A percentile compares a stretch with the other conserved stretches of the same genome.
Evolutionary conservation across 1,140 invertebrate species (phyloP).

Genomic region (Bombus superbus): DNA sequence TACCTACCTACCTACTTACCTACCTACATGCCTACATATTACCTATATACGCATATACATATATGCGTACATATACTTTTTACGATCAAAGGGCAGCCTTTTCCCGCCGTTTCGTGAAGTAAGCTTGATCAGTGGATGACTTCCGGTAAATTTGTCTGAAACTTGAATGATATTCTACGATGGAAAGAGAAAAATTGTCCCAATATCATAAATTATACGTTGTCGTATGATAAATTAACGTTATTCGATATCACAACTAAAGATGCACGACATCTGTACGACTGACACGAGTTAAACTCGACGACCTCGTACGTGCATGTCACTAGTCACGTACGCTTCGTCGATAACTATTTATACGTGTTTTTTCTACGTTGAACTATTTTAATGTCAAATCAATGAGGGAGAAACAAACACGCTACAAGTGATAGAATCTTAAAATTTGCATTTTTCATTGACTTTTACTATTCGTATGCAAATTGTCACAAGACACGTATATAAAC

Average conservation of each 20-base stretch:
- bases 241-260: background rate
- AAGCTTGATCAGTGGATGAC: background rate
- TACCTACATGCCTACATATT: background rate
- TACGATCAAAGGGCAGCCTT: background rate
- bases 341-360: constrained; percentile 25
- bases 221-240: background rate
- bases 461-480: background rate
- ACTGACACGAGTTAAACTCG: constrained; percentile 23
- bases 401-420: background rate
- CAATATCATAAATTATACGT: background rate
- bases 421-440: background rate
- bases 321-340: constrained; percentile 32
- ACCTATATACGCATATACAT: no score
- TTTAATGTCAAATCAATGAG: background rate
- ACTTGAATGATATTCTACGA: background rate
- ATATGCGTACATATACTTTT: no score
- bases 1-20: background rate
- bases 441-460: background rate
- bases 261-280: background rate
- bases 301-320: constrained; percentile 12
- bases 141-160: background rate
- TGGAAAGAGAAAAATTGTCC: background rate
- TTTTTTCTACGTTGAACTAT: background rate
- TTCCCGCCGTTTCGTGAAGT: background rate
- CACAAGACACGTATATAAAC: background rate